Percentiles rank a stretch among this genome's conserved stretches.
phyloP scores from a whole-genome alignment of 2,888 invertebrate genomes.

The Polyommatus icarus region DNA sequence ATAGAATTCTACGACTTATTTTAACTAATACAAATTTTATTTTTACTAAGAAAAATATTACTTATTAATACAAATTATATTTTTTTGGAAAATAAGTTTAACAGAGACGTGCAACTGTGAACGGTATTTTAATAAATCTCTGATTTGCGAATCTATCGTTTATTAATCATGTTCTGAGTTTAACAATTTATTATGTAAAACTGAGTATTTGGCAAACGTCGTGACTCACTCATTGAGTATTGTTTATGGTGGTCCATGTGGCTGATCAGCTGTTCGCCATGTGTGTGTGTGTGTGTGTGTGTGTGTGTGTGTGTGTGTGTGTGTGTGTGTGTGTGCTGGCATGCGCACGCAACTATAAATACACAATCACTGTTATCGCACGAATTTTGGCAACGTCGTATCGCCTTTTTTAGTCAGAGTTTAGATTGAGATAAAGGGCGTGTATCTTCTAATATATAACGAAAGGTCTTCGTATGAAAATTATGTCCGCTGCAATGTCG shows the following conservation, averaged over 20 bases:
- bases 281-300: background rate
- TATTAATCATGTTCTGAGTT: background rate
- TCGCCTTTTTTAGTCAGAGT: constrained; percentile 19
- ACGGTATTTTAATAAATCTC: background rate
- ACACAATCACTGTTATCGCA: constrained; percentile 33
- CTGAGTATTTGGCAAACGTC: background rate
- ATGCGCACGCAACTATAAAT: constrained; percentile 33
- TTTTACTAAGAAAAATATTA: too few species aligned
- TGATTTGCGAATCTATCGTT: background rate
- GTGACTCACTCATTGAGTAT: constrained; percentile 8
- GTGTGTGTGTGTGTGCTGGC: background rate
- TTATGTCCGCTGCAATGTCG: background rate
- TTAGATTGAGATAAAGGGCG: background rate
- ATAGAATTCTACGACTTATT: too few species aligned
- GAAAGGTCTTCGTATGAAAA: background rate
- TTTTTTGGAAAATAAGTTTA: too few species aligned
- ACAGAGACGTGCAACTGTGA: too few species aligned
- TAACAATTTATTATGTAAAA: background rate
- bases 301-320: background rate
- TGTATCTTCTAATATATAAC: background rate
- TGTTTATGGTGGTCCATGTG: constrained; percentile 10
- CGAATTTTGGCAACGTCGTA: constrained; percentile 28
- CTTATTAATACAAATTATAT: too few species aligned
- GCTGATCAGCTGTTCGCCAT: constrained; percentile 9
- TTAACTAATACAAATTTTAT: too few species aligned